phyloP scores from a whole-genome alignment of 2,888 invertebrate genomes.

The Atrina japonica region DNA sequence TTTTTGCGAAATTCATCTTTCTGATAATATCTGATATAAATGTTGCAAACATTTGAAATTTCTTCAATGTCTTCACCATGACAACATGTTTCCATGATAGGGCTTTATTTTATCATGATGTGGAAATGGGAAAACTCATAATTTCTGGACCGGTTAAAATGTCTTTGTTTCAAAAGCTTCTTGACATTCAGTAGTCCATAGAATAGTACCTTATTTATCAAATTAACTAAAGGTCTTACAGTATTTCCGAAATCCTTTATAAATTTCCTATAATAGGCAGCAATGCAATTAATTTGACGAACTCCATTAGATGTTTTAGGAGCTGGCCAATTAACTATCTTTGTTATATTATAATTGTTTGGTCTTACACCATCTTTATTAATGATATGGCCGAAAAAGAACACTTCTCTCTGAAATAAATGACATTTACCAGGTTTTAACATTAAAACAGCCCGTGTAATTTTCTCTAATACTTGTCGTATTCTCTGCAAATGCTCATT shows the following conservation, averaged over 20 bases:
- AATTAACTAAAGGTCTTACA: slow-evolving; percentile 33
- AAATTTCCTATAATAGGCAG: slow-evolving; percentile 41
- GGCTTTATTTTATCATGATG: too few species aligned
- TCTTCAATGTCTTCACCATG: too few species aligned
- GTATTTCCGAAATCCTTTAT: slow-evolving; percentile 41
- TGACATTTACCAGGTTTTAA: slow-evolving; percentile 43
- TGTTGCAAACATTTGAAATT: too few species aligned
- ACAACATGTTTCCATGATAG: too few species aligned
- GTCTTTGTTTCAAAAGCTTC: slow-evolving; percentile 41
- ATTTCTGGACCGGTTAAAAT: slow-evolving; percentile 36
- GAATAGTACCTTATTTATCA: slow-evolving; percentile 33
- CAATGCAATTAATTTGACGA: slow-evolving; percentile 39
- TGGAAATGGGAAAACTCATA: slow-evolving; percentile 44
- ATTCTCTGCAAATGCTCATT: too few species aligned
- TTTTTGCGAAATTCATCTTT: too few species aligned
- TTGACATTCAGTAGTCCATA: slow-evolving; percentile 41
- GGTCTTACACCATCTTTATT: slow-evolving; percentile 37
- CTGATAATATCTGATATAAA: too few species aligned
- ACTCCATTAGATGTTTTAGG: slow-evolving; percentile 42
- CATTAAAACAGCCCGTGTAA: too few species aligned
- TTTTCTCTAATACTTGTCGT: too few species aligned
- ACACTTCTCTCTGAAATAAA: slow-evolving; percentile 41
- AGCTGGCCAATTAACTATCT: slow-evolving; percentile 41
- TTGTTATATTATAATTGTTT: slow-evolving; percentile 39
- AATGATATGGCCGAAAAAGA: slow-evolving; percentile 37